Conservation (phyloP, 2,797 vertebrate species). For the Vipera latastei region DNA sequence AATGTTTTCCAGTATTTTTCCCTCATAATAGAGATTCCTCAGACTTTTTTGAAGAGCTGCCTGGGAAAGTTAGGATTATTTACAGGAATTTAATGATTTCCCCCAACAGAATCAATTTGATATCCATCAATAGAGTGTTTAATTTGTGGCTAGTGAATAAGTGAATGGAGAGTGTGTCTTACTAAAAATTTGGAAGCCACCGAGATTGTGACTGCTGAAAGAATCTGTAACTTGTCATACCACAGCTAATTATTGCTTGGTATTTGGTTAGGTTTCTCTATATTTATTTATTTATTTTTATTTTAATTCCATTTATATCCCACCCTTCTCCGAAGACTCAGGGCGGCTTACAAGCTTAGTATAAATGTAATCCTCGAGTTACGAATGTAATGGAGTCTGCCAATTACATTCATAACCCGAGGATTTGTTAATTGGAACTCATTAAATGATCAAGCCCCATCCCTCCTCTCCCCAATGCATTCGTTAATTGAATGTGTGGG, state of each 20-base stretch:
- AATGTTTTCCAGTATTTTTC: neutral
- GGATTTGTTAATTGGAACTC: neutral
- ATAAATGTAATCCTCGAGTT: neutral
- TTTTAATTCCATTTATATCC: no score
- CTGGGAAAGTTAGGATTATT: neutral
- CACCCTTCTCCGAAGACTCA: no score
- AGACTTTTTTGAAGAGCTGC: neutral
- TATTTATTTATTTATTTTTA: no score
- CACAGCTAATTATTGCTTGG: neutral
- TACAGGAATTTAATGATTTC: neutral
- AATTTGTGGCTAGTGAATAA: neutral
- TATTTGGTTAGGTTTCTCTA: neutral
- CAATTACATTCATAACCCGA: neutral
- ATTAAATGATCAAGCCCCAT: neutral
- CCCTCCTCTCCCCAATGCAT: neutral
- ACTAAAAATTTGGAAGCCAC: neutral
- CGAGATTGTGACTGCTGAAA: neutral
- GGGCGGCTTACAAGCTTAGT: no score
- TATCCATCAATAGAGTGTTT: neutral
- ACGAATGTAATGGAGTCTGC: neutral
- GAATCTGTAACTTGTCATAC: neutral
- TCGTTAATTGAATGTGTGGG: neutral
- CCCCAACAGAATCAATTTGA: neutral
- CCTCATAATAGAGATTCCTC: neutral
- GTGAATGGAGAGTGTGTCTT: neutral